Percentiles rank a stretch among this genome's conserved stretches.
phyloP scores from a whole-genome alignment of 2,113 vertebrate genomes.

The Grallaria varia region DNA sequence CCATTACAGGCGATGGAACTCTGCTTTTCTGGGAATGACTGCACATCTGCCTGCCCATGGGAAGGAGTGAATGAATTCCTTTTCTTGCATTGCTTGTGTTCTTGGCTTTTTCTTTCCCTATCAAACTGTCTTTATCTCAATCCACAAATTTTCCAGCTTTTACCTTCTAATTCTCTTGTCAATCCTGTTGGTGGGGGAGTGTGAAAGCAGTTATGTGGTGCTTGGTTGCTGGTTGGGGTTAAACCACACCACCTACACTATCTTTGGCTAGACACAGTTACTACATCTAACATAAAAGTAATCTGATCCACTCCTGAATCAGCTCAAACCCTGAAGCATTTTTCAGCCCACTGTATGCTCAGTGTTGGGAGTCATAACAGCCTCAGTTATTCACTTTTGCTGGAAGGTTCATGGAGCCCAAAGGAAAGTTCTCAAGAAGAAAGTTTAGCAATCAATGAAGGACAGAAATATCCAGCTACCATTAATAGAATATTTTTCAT shows the following conservation, averaged over 20 bases:
- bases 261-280: not conserved
- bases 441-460: not conserved
- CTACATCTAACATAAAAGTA: not conserved
- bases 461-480: not conserved
- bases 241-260: not conserved
- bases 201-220: not conserved
- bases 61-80: not conserved
- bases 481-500: not conserved
- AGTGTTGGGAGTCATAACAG: not conserved
- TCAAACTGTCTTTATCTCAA: not conserved
- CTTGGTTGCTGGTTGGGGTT: not conserved
- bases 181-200: not conserved
- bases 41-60: not conserved
- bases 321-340: not conserved
- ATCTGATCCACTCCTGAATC: not conserved
- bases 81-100: not conserved
- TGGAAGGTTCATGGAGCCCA: not conserved
- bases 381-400: not conserved
- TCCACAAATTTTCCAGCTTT: not conserved
- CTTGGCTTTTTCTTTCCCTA: not conserved
- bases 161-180: not conserved
- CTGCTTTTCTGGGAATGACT: not conserved
- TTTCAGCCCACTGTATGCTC: not conserved
- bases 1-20: not conserved
- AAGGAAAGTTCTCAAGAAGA: not conserved